Conservation (phyloP, 2,888 invertebrate genomes). For the Hylaea fasciaria region DNA sequence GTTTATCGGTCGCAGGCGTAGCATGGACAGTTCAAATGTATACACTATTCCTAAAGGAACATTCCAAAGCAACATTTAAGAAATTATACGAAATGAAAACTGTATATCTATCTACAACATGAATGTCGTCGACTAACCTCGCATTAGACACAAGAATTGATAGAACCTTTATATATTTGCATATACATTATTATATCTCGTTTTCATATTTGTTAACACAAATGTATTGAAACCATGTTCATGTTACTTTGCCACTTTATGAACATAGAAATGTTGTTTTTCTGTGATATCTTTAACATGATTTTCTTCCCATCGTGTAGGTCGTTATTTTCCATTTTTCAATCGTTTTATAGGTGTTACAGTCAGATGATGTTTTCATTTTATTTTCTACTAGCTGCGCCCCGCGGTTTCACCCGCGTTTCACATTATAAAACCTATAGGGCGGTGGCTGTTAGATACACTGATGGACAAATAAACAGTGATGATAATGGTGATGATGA, state of each 20-base stretch:
- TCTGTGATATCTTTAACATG: neutral
- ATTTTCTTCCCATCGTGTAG: neutral
- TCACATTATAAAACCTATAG: no score
- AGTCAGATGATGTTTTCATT: neutral
- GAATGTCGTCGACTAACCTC: constrained; percentile 11
- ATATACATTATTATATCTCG: constrained; percentile 1
- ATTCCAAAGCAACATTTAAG: no score
- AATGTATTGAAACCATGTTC: constrained; percentile 18
- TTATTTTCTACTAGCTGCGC: no score
- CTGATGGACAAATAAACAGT: no score
- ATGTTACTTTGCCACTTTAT: neutral
- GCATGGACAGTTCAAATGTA: no score
- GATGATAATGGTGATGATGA: no score
- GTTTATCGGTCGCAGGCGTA: no score
- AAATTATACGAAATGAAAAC: no score
- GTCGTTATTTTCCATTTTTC: neutral
- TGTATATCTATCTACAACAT: neutral
- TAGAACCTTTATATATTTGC: no score
- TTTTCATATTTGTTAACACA: constrained; percentile 7
- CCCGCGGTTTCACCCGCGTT: no score
- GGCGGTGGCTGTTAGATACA: no score
- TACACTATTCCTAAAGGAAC: no score
- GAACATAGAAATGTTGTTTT: neutral
- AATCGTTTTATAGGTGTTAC: neutral
- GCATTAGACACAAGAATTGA: constrained; percentile 49